A percentile compares a stretch with the other conserved stretches of the same genome.
Evolutionary conservation across 1,140 invertebrate species (phyloP).

Genomic region (Sitophilus oryzae): DNA sequence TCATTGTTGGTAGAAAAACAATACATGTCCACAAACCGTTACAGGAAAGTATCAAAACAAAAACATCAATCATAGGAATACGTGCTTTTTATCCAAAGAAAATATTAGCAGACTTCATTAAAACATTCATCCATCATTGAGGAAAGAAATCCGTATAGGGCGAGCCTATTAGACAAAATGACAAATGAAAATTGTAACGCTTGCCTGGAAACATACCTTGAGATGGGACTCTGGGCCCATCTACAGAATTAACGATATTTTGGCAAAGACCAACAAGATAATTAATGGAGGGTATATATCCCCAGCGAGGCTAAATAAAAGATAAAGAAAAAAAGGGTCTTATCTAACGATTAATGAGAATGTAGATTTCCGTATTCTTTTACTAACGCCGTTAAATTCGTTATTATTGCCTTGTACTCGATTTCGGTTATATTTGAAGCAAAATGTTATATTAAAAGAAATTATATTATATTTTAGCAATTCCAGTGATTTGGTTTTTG

Average conservation of each 20-base stretch:
- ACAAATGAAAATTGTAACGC: conserved; percentile 21
- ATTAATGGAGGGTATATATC: not conserved
- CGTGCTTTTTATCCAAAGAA: conserved; percentile 4
- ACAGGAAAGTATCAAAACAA: conserved; percentile 7
- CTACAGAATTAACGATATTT: not conserved
- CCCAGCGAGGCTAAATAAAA: not conserved
- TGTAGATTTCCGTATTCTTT: too few species aligned
- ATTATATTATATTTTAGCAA: too few species aligned
- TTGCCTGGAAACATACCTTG: conserved; percentile 15
- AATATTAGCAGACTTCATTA: conserved; percentile 20
- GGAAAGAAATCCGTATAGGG: conserved; percentile 9
- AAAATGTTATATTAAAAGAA: too few species aligned
- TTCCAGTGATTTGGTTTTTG: too few species aligned
- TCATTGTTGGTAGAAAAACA: conserved; percentile 1
- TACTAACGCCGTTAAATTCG: too few species aligned
- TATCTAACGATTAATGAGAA: not conserved
- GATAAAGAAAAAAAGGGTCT: not conserved
- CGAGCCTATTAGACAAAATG: conserved; percentile 18
- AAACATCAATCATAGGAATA: conserved; percentile 17
- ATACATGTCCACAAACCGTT: not conserved
- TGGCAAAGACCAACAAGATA: not conserved
- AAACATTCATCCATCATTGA: conserved; percentile 17
- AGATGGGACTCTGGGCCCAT: not conserved
- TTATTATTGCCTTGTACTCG: too few species aligned
- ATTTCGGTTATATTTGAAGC: too few species aligned